Evolutionary conservation across 2,888 invertebrate species (phyloP), one percentile per base, ranked within the genome.

Genomic region (Caenorhabditis doughertyi): DNA sequence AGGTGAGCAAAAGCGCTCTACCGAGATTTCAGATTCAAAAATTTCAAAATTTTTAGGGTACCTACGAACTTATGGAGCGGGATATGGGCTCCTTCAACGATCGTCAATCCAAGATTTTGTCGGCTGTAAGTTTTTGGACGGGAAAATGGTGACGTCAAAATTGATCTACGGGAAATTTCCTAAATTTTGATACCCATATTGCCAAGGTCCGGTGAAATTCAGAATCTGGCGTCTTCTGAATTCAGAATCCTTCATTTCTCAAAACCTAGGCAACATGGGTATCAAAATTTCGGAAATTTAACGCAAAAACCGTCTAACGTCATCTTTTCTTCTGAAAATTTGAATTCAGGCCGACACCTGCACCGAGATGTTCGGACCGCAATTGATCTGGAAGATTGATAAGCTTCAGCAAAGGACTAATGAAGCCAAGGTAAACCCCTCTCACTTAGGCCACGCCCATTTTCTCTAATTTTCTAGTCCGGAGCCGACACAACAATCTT

Each of bases 361-460:
- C 68, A 91, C 92, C 83, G 92, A 92, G 76, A 85, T 92, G 80
- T 92, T 92, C 84, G 92, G 92, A 2, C 87, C 92, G 9, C 92
- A 92, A 81, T 81, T 92, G 9, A 89, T 93, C 23, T 93, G 93
- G 93, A 90, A 90, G 72, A 92, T 93, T 42, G 92, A 92, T 62
- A 88, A 91, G 32, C 90, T 91, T 82, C 67, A 76, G 58, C 91
- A 91, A 49, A 89, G 89, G 65, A 87, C 89, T 35, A 89, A 92
- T 65, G 92, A 92, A 49, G 92, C 87, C 4, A 87, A 85, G 80
- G 85, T 83, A 56, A 9, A 11, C 23, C n/a, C n/a, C n/a, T n/a
- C n/a, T n/a, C n/a, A n/a, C n/a, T n/a, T n/a, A n/a, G 8, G 44
- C 2, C 18, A 3, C 44, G 18, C 18, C 44, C 44, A 53, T n/a